phyloP scores from a whole-genome alignment of 2,113 vertebrate species.

The Chaetura pelagica region DNA sequence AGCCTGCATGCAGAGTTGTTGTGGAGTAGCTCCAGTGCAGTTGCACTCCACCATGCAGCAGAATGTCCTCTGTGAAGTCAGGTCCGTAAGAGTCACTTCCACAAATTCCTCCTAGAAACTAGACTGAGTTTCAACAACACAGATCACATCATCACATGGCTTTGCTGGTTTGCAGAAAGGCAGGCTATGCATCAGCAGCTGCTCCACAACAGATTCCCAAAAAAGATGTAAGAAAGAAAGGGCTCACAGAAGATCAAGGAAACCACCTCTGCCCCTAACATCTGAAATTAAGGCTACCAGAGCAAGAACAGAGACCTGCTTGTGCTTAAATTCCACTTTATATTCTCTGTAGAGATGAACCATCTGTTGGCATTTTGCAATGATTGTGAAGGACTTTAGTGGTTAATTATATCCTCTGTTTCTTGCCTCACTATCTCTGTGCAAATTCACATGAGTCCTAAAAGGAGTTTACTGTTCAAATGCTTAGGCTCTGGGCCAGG shows the following conservation, averaged over 20 bases:
- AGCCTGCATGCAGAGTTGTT: background rate
- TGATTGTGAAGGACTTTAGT: background rate
- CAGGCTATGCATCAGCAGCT: background rate
- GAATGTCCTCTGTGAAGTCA: background rate
- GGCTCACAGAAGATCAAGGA: background rate
- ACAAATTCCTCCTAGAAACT: background rate
- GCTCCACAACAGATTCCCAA: background rate
- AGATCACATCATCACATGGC: background rate
- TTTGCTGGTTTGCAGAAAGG: background rate
- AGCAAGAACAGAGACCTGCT: slow-evolving; percentile 6
- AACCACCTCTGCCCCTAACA: background rate
- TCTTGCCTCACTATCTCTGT: background rate
- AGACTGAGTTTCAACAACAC: background rate
- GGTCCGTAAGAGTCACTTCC: background rate
- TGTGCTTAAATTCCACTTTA: slow-evolving; percentile 2
- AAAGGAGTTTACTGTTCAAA: slow-evolving; percentile 29
- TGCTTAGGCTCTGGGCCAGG: slow-evolving; percentile 36
- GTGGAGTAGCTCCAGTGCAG: background rate
- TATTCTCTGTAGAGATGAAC: background rate
- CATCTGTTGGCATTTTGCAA: slow-evolving; percentile 32
- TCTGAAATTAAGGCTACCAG: background rate
- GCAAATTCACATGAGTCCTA: slow-evolving; percentile 15
- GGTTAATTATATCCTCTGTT: slow-evolving; percentile 55
- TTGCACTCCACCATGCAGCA: background rate
- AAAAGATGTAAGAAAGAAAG: background rate